Percentiles rank a stretch among this genome's conserved stretches.
These are phyloP conservation scores for Scaptomyza montana DNA, from an alignment of 1,140 invertebrate species.

Conservation along the genomic window DNA sequence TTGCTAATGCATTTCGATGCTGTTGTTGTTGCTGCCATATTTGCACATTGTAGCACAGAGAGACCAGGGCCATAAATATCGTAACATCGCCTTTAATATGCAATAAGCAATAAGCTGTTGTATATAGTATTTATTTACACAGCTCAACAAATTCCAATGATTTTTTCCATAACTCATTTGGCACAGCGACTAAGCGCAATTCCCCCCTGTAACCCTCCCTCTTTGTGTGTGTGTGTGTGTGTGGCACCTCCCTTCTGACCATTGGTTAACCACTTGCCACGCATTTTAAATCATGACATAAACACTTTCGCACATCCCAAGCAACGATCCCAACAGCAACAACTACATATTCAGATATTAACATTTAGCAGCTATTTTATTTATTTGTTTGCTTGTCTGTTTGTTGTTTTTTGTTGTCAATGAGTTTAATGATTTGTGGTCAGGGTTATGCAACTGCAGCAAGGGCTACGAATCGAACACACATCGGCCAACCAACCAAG, in stretches of 20 bases:
- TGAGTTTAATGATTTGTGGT: conserved; percentile 35
- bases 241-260: not conserved
- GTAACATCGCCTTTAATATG: conserved; percentile 44
- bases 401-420: conserved; percentile 11
- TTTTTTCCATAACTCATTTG: conserved; percentile 41
- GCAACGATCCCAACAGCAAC: not conserved
- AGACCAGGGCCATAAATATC: conserved; percentile 34
- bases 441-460: conserved; percentile 37
- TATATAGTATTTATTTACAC: conserved; percentile 41
- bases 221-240: not conserved
- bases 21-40: conserved; percentile 29
- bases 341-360: not conserved
- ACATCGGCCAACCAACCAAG: not conserved
- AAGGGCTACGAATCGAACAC: conserved; percentile 18
- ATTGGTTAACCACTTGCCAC: conserved; percentile 10
- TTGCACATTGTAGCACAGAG: conserved; percentile 11
- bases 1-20: conserved; percentile 6
- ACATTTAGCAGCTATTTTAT: conserved; percentile 13
- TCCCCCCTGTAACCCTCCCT: not conserved
- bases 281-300: conserved; percentile 52
- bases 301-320: conserved; percentile 48
- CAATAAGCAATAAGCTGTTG: conserved; percentile 44
- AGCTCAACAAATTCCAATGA: conserved; percentile 45
- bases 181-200: conserved; percentile 11
- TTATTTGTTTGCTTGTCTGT: conserved; percentile 17